Evolutionary conservation across 2,888 invertebrate species (phyloP), one percentile per base, ranked within the genome.

Genomic region (Macrostomum cliftonense): DNA sequence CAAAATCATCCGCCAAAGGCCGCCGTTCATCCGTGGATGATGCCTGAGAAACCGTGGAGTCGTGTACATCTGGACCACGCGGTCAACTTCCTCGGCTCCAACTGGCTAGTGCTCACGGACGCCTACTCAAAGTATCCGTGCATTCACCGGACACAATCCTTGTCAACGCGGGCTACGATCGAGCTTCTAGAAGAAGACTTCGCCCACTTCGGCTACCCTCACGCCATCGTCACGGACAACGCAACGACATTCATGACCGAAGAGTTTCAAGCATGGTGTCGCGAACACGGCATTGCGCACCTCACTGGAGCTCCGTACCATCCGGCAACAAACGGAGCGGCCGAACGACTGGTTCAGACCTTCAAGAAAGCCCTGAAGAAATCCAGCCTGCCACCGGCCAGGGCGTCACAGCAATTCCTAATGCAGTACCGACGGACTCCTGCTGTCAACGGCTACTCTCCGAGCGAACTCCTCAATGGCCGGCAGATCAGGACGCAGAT

Each of bases 51-150:
- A 37, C 55, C 58, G n/a, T 62, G 58, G 61, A 46, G 47, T 11
- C 46, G 60, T 9, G 12, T 62, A 1, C 60, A 61, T 39, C 42
- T 59, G 17, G 59, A 61, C 45, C 58, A 54, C 46, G 59, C 59
- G n/a, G 58, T 55, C 17, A 56, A 52, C 37, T 48, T 54, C 37
- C 12, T 49, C 40, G 55, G 53, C 2, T 43, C 46, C 42, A 54
- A 52, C 43, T 55, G 53, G 43, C 48, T 61, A 12, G 44, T 59
- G 9, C 36, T 56, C 9, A 46, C 57, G 1, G 57, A 61, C 40
- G 54, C 57, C 1, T 43, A 57, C 39, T 55, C 55, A 11, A 59
- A 60, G 45, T 59, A 55, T 53, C 46, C 53, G 2, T 56, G 57
- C 20, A 53, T 54, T 21, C 39, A 44, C 20, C 21, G 40, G 9